Evolutionary conservation across 2,113 vertebrate species (phyloP).

Genomic region (Oreochromis aureus): DNA sequence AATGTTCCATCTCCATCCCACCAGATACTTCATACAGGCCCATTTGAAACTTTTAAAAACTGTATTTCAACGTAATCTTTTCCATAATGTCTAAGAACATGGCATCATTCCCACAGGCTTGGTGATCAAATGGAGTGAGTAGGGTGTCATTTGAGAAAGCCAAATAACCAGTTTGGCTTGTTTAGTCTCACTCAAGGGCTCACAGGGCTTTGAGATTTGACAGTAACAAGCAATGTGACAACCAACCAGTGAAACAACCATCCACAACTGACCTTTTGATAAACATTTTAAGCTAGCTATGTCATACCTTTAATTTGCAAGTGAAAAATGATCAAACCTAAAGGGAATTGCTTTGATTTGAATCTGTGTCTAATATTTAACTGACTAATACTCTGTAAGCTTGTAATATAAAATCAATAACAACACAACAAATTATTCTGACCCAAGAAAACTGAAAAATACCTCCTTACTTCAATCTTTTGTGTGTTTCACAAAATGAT

Average conservation of each 20-base stretch:
- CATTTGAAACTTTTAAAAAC: neutral
- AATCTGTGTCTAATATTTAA: neutral
- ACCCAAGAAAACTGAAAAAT: neutral
- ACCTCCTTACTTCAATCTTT: neutral
- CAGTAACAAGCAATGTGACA: neutral
- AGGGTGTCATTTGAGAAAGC: neutral
- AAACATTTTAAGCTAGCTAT: neutral
- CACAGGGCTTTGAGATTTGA: neutral
- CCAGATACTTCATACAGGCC: neutral
- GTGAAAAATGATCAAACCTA: neutral
- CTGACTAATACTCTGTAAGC: neutral
- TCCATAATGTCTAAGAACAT: neutral
- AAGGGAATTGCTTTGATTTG: neutral
- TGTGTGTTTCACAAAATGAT: neutral
- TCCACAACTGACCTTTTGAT: accelerated
- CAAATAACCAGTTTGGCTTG: neutral
- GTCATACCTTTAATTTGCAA: neutral
- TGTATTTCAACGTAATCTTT: neutral
- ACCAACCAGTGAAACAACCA: neutral
- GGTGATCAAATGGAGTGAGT: neutral
- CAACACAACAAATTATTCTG: neutral
- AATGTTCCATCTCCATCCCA: neutral
- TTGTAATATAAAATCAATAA: neutral
- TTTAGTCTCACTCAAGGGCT: neutral
- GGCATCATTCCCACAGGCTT: neutral